These are phyloP conservation scores for Rotaria magnacalcarata DNA, from an alignment of 2,888 invertebrate genomes.

Conservation along the genomic window DNA sequence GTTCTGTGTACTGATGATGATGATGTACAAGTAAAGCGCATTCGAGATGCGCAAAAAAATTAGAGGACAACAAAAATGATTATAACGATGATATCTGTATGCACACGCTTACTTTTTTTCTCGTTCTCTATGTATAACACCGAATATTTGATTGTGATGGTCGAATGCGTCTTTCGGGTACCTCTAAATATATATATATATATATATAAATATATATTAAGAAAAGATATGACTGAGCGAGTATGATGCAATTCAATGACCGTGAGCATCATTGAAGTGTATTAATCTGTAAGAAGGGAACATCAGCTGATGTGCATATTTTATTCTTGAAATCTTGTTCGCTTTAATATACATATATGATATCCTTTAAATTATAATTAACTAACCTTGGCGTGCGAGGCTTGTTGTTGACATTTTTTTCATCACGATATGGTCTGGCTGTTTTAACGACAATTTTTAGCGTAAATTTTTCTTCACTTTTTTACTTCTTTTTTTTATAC, in stretches of 20 bases:
- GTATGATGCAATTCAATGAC: slow-evolving; percentile 21
- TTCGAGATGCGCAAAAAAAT: not conserved
- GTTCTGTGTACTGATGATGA: slow-evolving; percentile 51
- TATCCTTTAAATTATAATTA: not conserved
- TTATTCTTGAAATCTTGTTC: not conserved
- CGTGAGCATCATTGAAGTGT: slow-evolving; percentile 12
- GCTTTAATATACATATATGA: not conserved
- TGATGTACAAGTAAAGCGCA: not conserved
- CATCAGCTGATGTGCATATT: not conserved
- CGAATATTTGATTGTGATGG: slow-evolving; percentile 18
- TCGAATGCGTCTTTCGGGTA: slow-evolving; percentile 28
- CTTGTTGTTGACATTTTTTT: not conserved
- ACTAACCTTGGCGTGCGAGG: not conserved
- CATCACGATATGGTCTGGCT: not conserved
- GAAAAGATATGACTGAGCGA: not conserved
- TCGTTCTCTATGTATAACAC: slow-evolving; percentile 44
- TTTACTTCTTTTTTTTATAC: not conserved
- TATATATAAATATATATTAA: not conserved
- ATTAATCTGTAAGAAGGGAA: slow-evolving; percentile 17
- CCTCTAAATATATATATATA: too few relatives aligned
- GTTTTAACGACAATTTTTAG: not conserved
- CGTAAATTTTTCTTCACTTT: not conserved
- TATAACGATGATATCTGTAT: slow-evolving; percentile 53
- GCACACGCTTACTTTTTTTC: slow-evolving; percentile 60
- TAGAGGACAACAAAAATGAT: not conserved